Conservation (phyloP, 2,888 invertebrate species). For the Agrypnus murinus region DNA sequence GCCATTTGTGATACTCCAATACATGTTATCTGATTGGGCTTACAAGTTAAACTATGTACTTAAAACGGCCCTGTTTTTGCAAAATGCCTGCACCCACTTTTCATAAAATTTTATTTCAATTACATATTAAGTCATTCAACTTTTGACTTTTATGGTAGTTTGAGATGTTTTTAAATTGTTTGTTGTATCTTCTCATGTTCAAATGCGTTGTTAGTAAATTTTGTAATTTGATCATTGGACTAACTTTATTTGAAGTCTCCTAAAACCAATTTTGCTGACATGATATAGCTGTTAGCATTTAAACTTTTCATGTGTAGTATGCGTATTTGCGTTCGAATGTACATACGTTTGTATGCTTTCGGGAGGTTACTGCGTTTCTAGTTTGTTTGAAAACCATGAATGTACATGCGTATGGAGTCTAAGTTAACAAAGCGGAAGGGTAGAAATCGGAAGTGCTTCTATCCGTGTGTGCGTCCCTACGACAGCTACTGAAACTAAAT, state of each 20-base stretch:
- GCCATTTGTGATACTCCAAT: no score
- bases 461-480: conserved; percentile 25
- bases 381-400: conserved; percentile 22
- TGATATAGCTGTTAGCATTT: conserved; percentile 21
- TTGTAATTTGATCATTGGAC: not conserved
- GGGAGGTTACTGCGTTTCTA: conserved; percentile 3
- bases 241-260: conserved; percentile 12
- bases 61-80: no score
- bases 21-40: no score
- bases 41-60: no score
- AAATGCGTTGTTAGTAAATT: no score
- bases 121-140: no score
- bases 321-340: no score
- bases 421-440: conserved; percentile 34
- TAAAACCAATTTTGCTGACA: not conserved
- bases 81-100: no score
- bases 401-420: conserved; percentile 16
- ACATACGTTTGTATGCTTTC: not conserved
- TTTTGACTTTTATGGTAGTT: no score
- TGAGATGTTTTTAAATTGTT: no score
- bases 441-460: conserved; percentile 31
- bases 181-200: no score
- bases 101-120: no score
- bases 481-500: conserved; percentile 32
- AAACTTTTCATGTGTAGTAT: conserved; percentile 2